Base-by-base conservation (phyloP, 1,140 invertebrate species). In the Aphelinus certus region DNA sequence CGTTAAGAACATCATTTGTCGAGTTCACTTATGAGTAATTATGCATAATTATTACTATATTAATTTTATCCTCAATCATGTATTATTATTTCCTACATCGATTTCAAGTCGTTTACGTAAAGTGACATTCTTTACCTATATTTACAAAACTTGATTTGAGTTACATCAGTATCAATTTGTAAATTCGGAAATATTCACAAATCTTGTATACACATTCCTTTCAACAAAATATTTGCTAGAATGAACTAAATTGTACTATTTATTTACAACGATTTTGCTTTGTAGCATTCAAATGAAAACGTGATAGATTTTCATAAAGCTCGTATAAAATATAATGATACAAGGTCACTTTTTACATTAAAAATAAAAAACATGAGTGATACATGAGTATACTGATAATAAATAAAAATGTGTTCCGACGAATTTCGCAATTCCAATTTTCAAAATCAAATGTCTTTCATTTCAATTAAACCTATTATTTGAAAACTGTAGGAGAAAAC, bases 241-340 rank as follows among this genome's bases (percentile, higher is more conserved):
- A 47, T 1, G 51, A 49, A 64, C 42, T 64, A 47, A 63, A 75
- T 75, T 74, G 43, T 51, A 69, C 73, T 75, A 76, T 76, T 66
- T 76, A 76, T 76, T 65, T 76, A 76, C 74, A 76, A 66, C 61
- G 51, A 71, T 76, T 58, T 53, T 6, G 9, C 46, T 65, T 63
- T 26, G 26, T 48, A 45, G 62, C 26, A 47, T 74, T 71, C 7
- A 42, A 56, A 67, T 75, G 60, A 64, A 75, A 58, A 63, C 26
- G 47, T 57, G 26, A 69, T 48, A 7, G 5, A 68, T 64, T 64
- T 58, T 75, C 51, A 26, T n/a, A 58, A 70, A 65, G 47, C 48
- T 67, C 53, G 43, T 43, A 66, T 1, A 63, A 48, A 65, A 55
- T 26, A 53, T 49, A 57, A 73, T 58, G 2, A 60, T 60, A 26